These are phyloP conservation scores for Harpalus rubripes DNA, from an alignment of 2,888 invertebrate genomes.

Conservation along the genomic window DNA sequence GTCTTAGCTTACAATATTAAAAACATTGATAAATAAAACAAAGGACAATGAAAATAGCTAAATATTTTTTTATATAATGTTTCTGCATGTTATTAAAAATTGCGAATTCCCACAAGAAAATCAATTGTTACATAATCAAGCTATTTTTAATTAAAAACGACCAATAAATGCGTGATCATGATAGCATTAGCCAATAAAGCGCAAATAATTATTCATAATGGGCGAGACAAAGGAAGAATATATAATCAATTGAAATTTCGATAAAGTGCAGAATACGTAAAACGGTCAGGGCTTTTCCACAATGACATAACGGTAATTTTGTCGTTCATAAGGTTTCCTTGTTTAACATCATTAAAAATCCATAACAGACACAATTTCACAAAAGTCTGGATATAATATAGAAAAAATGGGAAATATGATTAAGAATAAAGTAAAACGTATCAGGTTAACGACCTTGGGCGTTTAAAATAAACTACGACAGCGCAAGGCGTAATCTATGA, in stretches of 20 bases:
- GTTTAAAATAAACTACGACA: conserved; percentile 69
- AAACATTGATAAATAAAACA: conserved; percentile 40
- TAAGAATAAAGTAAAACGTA: conserved; percentile 50
- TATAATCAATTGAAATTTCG: conserved; percentile 17
- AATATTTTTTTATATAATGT: background rate
- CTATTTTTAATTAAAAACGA: conserved; percentile 23
- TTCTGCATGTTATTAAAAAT: background rate
- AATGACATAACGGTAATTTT: conserved; percentile 53
- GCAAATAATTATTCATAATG: conserved; percentile 39
- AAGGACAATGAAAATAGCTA: conserved; percentile 23
- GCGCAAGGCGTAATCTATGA: conserved; percentile 74
- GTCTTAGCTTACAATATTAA: background rate
- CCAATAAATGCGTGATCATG: background rate
- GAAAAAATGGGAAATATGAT: conserved; percentile 9
- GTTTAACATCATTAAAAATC: background rate
- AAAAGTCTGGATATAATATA: background rate
- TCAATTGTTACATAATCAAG: conserved; percentile 44
- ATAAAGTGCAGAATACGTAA: conserved; percentile 9
- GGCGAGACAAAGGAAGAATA: conserved; percentile 33
- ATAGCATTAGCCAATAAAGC: conserved; percentile 14
- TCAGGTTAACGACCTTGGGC: conserved; percentile 76
- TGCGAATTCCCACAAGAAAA: conserved; percentile 17
- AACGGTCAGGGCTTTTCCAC: conserved; percentile 44
- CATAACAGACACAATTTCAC: background rate
- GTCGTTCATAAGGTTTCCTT: background rate